Percentiles rank a stretch among this genome's conserved stretches.
Evolutionary conservation across 2,113 vertebrate genomes (phyloP).

Genomic region (Nyctereutes procyonoides): DNA sequence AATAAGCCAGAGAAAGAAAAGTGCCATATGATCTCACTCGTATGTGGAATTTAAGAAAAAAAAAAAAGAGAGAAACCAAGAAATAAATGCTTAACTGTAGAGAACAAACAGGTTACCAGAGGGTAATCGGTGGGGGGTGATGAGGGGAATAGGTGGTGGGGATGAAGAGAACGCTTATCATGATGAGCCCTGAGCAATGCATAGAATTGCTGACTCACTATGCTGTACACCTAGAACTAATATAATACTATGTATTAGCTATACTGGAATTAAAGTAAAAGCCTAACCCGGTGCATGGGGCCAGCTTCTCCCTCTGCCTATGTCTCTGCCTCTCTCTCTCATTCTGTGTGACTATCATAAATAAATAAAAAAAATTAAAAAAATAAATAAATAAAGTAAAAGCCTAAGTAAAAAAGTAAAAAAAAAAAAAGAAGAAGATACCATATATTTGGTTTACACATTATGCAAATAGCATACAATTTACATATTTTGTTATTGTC

Average conservation of each 20-base stretch:
- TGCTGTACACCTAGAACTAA: neutral
- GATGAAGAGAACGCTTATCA: neutral
- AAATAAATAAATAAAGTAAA: too few species aligned
- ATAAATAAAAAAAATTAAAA: too few species aligned
- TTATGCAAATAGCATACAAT: neutral
- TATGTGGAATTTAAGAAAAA: neutral
- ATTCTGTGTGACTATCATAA: too few species aligned
- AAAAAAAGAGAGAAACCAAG: neutral
- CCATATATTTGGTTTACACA: neutral
- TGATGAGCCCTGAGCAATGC: neutral
- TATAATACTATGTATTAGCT: neutral
- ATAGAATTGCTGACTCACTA: neutral
- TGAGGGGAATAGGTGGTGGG: neutral
- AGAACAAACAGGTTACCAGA: neutral
- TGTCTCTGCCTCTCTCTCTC: too few species aligned
- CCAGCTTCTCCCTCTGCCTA: too few species aligned
- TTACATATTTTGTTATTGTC: neutral
- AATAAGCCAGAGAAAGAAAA: neutral
- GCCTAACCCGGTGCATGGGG: too few species aligned
- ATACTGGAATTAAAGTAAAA: neutral
- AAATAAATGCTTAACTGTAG: neutral
- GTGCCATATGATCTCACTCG: neutral
- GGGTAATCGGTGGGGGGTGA: neutral
- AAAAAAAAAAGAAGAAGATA: neutral
- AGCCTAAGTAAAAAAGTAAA: neutral